These are phyloP conservation scores for Sisor rabdophorus DNA, from an alignment of 2,113 vertebrate species.

Conservation along the genomic window DNA sequence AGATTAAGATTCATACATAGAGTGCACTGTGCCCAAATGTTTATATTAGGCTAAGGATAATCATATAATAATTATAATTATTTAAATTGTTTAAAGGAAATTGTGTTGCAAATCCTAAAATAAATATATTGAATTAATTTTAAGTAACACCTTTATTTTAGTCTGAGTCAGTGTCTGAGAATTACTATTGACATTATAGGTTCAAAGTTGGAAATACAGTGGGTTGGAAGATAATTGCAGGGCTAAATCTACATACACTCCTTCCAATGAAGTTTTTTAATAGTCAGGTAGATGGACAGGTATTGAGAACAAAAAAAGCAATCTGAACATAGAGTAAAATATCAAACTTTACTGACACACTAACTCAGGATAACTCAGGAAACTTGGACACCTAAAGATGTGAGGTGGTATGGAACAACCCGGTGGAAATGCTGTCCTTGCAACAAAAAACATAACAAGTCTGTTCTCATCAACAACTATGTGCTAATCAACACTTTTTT, in stretches of 20 bases:
- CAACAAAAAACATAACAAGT: slow-evolving; percentile 6
- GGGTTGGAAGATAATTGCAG: not conserved
- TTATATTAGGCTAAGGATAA: not conserved
- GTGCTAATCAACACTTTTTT: slow-evolving; percentile 38
- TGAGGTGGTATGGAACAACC: not conserved
- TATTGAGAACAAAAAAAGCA: not conserved
- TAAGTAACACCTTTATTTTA: not conserved
- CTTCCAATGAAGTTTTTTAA: not conserved
- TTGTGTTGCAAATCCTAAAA: not conserved
- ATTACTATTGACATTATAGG: no score
- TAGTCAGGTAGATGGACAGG: no score
- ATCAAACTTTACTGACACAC: not conserved
- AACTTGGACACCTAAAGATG: not conserved
- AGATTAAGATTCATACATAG: not conserved
- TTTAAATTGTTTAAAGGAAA: not conserved
- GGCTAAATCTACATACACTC: not conserved
- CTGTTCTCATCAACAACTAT: slow-evolving; percentile 22
- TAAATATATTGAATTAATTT: slow-evolving; percentile 1
- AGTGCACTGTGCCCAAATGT: not conserved
- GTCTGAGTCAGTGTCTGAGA: not conserved
- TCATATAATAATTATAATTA: not conserved
- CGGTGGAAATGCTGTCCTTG: slow-evolving; percentile 3
- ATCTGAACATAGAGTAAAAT: not conserved
- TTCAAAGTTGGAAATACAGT: not conserved
- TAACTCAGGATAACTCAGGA: not conserved